phyloP scores from a whole-genome alignment of 2,888 invertebrate genomes.

The Polia nebulosa region DNA sequence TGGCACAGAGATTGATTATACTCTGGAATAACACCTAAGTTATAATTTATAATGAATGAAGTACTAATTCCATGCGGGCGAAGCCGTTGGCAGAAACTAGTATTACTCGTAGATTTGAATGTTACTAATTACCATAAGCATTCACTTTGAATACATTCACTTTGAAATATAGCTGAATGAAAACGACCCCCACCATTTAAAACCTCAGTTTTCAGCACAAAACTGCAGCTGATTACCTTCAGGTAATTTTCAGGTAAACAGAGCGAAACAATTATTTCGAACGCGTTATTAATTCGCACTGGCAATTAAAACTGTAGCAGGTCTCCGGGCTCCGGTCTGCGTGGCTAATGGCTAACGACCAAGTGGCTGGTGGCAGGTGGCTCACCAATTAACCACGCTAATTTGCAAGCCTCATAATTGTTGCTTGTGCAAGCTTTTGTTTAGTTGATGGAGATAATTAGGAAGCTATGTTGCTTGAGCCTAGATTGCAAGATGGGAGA shows the following conservation, averaged over 20 bases:
- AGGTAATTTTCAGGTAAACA: conserved; percentile 56
- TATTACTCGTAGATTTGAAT: too few species aligned
- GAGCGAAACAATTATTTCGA: conserved; percentile 62
- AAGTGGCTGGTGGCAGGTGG: conserved; percentile 48
- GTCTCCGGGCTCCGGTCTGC: conserved; percentile 33
- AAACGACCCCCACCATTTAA: not conserved
- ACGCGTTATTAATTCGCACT: conserved; percentile 58
- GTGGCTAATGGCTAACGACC: conserved; percentile 58
- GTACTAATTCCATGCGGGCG: too few species aligned
- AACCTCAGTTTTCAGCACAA: not conserved
- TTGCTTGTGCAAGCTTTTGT: conserved; percentile 52
- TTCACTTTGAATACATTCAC: too few species aligned
- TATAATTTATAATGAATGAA: too few species aligned
- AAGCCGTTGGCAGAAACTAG: too few species aligned
- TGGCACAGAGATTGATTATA: too few species aligned
- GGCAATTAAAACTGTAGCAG: conserved; percentile 65
- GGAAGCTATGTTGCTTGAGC: conserved; percentile 3
- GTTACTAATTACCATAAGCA: too few species aligned
- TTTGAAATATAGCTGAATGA: too few species aligned
- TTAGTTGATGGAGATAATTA: conserved; percentile 33
- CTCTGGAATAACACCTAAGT: too few species aligned
- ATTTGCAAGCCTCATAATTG: conserved; percentile 61
- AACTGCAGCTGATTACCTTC: conserved; percentile 45
- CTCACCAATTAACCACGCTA: conserved; percentile 58
- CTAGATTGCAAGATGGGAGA: not conserved